A percentile compares a stretch with the other conserved stretches of the same genome.
Conservation (phyloP, 2,113 vertebrate genomes). For the Heptranchias perlo region DNA sequence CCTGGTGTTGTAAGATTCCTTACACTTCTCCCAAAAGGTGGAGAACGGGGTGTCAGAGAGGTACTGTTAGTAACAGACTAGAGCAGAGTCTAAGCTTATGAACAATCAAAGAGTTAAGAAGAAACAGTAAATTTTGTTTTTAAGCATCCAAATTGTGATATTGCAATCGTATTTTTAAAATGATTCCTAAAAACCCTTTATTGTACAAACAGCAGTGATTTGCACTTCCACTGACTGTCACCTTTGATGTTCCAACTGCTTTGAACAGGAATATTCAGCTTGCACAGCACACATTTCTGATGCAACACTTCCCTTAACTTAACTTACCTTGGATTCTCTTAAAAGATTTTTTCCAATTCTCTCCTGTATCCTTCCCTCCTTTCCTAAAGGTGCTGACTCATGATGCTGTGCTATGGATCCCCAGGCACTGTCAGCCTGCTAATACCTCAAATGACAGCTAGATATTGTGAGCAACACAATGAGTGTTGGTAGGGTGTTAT, state of each 20-base stretch:
- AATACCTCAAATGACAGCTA: not conserved
- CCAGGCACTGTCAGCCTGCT: not conserved
- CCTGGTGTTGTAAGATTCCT: too few relatives aligned
- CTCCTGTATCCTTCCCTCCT: not conserved
- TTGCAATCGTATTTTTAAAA: too few relatives aligned
- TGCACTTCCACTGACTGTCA: not conserved
- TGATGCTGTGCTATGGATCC: not conserved
- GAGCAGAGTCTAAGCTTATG: too few relatives aligned
- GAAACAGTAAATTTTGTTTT: too few relatives aligned
- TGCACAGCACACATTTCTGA: not conserved
- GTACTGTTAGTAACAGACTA: too few relatives aligned
- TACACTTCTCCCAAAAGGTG: too few relatives aligned
- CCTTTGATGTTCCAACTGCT: not conserved
- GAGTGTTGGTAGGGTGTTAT: not conserved
- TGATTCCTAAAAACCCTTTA: too few relatives aligned
- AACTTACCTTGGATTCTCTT: not conserved
- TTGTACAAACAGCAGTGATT: not conserved
- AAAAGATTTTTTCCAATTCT: not conserved
- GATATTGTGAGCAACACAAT: too few relatives aligned
- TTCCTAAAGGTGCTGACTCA: not conserved
- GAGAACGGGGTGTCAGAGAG: too few relatives aligned
- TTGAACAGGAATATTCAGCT: not conserved
- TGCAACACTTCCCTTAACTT: not conserved
- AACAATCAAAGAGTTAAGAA: too few relatives aligned
- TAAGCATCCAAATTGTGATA: too few relatives aligned